Conservation (phyloP, 2,113 vertebrate genomes). For the Centrocercus urophasianus region DNA sequence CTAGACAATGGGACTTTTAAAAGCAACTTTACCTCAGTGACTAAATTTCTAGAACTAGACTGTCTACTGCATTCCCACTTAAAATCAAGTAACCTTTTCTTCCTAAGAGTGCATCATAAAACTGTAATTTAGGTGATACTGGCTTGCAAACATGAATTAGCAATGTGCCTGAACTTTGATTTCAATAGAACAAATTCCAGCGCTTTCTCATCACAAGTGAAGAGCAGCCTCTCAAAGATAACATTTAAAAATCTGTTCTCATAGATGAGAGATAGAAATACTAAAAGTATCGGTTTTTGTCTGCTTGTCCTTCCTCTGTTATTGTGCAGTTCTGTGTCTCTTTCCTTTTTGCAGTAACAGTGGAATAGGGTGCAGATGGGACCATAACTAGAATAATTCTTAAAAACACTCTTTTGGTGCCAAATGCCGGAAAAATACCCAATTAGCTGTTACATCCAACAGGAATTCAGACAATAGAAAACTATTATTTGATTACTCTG, state of each 20-base stretch:
- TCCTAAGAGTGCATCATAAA: background rate
- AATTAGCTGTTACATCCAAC: background rate
- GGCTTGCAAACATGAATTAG: background rate
- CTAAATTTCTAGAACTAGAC: slow-evolving; percentile 6
- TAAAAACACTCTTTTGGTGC: background rate
- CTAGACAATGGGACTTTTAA: background rate
- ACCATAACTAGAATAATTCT: slow-evolving; percentile 7
- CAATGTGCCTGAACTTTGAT: background rate
- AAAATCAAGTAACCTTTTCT: slow-evolving; percentile 29
- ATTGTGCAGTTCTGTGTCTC: background rate
- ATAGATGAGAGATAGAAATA: background rate
- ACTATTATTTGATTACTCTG: background rate
- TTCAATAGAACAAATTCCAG: background rate
- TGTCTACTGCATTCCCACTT: background rate
- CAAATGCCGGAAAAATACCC: background rate
- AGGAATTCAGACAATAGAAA: background rate
- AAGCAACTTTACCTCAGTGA: background rate
- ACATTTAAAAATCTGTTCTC: slow-evolving; percentile 30
- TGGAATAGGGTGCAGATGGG: slow-evolving; percentile 11
- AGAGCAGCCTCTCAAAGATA: background rate
- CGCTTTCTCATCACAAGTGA: background rate
- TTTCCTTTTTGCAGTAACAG: background rate
- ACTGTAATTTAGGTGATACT: slow-evolving; percentile 7
- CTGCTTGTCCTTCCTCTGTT: background rate
- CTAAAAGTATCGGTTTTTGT: background rate